Base-by-base conservation (phyloP, 2,113 vertebrate genomes). In the Ariopsis seemanni region DNA sequence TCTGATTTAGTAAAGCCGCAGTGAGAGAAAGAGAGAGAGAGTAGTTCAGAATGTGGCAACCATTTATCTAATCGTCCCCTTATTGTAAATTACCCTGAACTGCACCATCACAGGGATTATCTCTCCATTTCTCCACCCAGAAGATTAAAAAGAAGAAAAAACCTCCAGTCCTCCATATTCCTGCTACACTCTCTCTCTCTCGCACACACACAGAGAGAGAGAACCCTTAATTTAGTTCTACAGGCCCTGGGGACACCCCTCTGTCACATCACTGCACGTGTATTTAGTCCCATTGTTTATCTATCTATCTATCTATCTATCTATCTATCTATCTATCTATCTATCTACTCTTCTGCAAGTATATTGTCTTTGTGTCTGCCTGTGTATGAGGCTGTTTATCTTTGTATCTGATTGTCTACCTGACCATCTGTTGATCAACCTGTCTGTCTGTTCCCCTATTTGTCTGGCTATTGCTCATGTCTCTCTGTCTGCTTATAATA, bases 11-110 rank as follows among this genome's bases (percentile, higher is more conserved):
- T 81, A 50, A 83, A 65, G 60, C 53, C 3, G 8, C 17, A 17
- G 82, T 87, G 17, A 60, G 1, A 22, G 53, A 2, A 15, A 57
- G 53, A 34, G 27, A 30, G 53, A 58, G 78, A 57, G 27, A 27
- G 20, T 2, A 80, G 55, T 27, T 58, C 6, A 3, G 58, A 78
- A 80, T 18, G 14, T 80, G 78, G 55, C 78, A 80, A 34, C 78
- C 78, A 80, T 80, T 80, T 80, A 57, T 80, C 53, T 80, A 80
- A 80, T 80, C 78, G 34, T 8, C 55, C 7, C 4, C 27, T 80
- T 58, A 80, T 20, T 80, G 78, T 58, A 58, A 80, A 80, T 80
- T 58, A 80, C 55, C 55, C 78, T 58, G 78, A 57, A 80, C 78
- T 80, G 53, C 9, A 3, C 55, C n/a, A 55, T 80, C n/a, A 30